phyloP scores from a whole-genome alignment of 1,140 invertebrate species.

The Glomeris maerens region DNA sequence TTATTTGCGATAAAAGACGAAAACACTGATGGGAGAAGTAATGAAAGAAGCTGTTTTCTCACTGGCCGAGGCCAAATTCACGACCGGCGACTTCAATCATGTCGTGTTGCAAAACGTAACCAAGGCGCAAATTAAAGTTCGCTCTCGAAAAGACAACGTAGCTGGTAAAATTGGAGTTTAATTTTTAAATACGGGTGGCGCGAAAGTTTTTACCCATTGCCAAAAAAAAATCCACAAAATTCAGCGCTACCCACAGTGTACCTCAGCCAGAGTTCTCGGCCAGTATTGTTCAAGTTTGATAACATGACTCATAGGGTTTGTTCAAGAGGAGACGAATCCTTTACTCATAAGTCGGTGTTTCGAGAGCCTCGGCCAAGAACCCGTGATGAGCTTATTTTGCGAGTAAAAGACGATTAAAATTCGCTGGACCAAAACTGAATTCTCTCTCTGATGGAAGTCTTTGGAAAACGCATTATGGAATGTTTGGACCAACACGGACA shows the following conservation, averaged over 20 bases:
- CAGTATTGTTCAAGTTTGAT: too few relatives aligned
- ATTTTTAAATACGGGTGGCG: constrained; percentile 1
- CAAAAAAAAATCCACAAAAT: background rate
- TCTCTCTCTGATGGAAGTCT: too few relatives aligned
- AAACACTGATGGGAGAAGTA: constrained; percentile 97
- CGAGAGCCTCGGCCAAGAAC: too few relatives aligned
- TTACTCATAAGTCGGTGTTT: too few relatives aligned
- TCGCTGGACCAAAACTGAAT: too few relatives aligned
- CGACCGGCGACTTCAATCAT: constrained; percentile 95
- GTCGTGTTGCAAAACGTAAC: constrained; percentile 98
- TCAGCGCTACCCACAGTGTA: background rate
- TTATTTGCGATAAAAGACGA: constrained; percentile 53
- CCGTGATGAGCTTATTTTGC: too few relatives aligned
- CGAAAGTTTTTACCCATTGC: too few relatives aligned
- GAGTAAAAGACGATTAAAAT: too few relatives aligned
- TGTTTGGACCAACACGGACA: too few relatives aligned
- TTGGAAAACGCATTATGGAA: too few relatives aligned
- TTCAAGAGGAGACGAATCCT: too few relatives aligned
- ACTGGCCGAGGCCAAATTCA: constrained; percentile 95
- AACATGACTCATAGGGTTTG: too few relatives aligned
- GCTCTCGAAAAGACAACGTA: constrained; percentile 98
- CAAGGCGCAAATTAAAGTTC: constrained; percentile 96
- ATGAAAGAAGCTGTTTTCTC: constrained; percentile 99
- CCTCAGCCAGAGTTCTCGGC: background rate
- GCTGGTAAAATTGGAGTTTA: constrained; percentile 70